Evolutionary conservation across 2,113 vertebrate species (phyloP), one percentile per base, ranked within the genome.

Genomic region (Callocephalon fimbriatum): DNA sequence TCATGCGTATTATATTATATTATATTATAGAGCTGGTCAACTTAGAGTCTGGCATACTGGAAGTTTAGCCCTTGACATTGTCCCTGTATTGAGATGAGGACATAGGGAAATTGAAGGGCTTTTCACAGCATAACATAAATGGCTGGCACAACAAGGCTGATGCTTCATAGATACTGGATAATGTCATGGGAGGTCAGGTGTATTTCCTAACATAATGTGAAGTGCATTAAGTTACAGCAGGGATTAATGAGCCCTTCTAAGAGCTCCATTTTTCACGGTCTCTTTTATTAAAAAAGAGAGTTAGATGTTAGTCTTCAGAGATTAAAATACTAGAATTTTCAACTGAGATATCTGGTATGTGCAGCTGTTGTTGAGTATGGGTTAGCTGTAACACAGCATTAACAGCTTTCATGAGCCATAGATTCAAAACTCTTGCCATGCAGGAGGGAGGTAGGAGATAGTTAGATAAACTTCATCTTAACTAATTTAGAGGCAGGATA

Each of bases 1-100:
- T 95, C 82, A 63, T 78, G 70, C 59, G 95, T 91, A 87, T 92
- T 80, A 31, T 72, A 92, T 80, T 90, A 95, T 91, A 87, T 92
- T 80, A 31, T 72, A 92, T 80, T 90, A 66, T 3, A 82, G 66
- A 85, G 54, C 15, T 84, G 94, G 90, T 94, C 85, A 91, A 27
- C 78, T 93, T 77, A 26, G 47, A 92, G 70, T 85, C 59, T 82
- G 78, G 68, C 47, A 88, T 92, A 47, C 38, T 95, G 88, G 81
- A 87, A 92, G 90, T 94, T 53, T 66, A 87, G 63, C 79, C 91
- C 40, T 95, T 93, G 90, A 74, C 66, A 47, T 21, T 51, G 91
- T 89, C 71, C n/a, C 62, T 79, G 25, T 68, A 51, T 70, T 83
- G 66, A 87, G 73, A 74, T 66, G 74, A 89, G 78, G 38, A 53